Percentiles rank a stretch among this genome's conserved stretches.
These are phyloP conservation scores for Patella depressa DNA, from an alignment of 2,888 invertebrate species.

Conservation along the genomic window DNA sequence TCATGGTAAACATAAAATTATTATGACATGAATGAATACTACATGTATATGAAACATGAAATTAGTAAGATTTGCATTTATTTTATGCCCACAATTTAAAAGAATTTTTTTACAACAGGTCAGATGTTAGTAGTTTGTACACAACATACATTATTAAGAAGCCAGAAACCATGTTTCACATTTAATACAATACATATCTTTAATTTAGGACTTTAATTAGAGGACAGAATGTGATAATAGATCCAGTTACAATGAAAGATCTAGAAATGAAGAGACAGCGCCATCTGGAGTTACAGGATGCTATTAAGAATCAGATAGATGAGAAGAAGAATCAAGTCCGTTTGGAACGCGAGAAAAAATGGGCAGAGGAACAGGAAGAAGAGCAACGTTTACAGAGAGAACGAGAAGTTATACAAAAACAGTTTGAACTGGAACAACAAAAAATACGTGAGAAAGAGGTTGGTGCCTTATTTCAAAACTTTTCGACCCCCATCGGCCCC, in stretches of 20 bases:
- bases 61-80: no score
- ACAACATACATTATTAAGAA: no score
- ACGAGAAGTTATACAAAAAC: slow-evolving; percentile 78
- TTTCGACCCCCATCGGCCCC: not conserved
- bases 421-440: slow-evolving; percentile 82
- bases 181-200: not conserved
- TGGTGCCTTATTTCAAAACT: not conserved
- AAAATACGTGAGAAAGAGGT: slow-evolving; percentile 62
- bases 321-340: slow-evolving; percentile 83
- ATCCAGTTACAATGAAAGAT: slow-evolving; percentile 84
- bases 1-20: no score
- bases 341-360: slow-evolving; percentile 82
- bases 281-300: slow-evolving; percentile 77
- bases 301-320: slow-evolving; percentile 77
- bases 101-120: no score
- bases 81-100: no score
- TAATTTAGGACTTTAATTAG: slow-evolving; percentile 78
- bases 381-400: slow-evolving; percentile 83
- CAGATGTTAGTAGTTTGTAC: no score
- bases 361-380: slow-evolving; percentile 85
- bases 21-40: no score
- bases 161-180: no score
- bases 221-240: slow-evolving; percentile 88
- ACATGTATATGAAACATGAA: no score
- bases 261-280: slow-evolving; percentile 80